These are phyloP conservation scores for Sminthurinus signatus DNA, from an alignment of 1,140 invertebrate genomes.

Conservation along the genomic window DNA sequence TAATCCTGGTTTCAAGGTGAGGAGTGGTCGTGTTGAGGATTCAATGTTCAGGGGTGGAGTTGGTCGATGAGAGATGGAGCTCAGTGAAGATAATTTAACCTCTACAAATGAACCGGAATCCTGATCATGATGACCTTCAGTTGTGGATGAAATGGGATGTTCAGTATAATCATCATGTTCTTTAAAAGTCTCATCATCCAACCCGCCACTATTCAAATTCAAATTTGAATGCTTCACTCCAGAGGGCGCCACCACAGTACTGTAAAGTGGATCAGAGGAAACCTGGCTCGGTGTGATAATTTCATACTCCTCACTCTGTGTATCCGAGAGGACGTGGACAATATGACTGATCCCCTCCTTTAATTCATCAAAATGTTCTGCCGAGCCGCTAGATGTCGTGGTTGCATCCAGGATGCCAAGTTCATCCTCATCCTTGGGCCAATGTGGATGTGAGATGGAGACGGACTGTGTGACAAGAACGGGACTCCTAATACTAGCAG, in stretches of 20 bases:
- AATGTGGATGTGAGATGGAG: slow-evolving; percentile 20
- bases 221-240: neutral
- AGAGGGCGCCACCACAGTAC: slow-evolving; percentile 1
- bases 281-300: slow-evolving; percentile 8
- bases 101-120: neutral
- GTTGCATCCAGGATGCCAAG: slow-evolving; percentile 18
- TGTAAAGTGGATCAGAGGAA: slow-evolving; percentile 9
- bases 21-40: no score
- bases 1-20: no score
- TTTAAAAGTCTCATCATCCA: neutral
- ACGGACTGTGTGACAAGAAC: slow-evolving; percentile 10
- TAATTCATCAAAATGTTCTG: slow-evolving; percentile 21
- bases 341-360: slow-evolving; percentile 37
- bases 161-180: neutral
- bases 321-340: slow-evolving; percentile 28
- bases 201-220: neutral
- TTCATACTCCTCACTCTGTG: slow-evolving; percentile 16
- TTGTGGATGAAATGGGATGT: neutral
- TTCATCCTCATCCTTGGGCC: slow-evolving; percentile 36
- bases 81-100: neutral
- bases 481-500: neutral
- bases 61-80: slow-evolving; percentile 24
- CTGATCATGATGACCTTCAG: neutral
- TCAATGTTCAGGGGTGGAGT: slow-evolving; percentile 24
- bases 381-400: slow-evolving; percentile 2